Base-by-base conservation (phyloP, 2,113 vertebrate genomes). In the Engraulis encrasicolus region DNA sequence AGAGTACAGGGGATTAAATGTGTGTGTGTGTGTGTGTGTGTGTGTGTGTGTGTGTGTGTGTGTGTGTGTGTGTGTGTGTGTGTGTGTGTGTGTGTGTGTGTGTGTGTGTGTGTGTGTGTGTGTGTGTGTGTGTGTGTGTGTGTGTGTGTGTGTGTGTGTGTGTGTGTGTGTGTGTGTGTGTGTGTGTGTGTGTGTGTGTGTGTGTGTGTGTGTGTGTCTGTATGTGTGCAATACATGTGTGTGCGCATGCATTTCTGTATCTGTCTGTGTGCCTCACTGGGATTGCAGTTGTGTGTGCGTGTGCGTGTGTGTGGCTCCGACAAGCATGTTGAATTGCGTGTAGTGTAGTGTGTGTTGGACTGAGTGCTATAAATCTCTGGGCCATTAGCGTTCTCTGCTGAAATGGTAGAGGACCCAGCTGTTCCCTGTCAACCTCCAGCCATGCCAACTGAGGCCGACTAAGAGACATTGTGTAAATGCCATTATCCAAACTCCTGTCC, bases 311-410 rank as follows among this genome's bases (percentile, higher is more conserved):
- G 83, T 80, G 37, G 17, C 15, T 52, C 49, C 50, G 49, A n/a
- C n/a, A n/a, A 31, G 17, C 80, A 74, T 11, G 66, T 74, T 74
- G 37, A 54, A n/a, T n/a, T n/a, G n/a, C n/a, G n/a, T n/a, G n/a
- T n/a, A n/a, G n/a, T n/a, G n/a, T n/a, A n/a, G n/a, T n/a, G 50
- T 34, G 49, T 54, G 17, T 50, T 49, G 49, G n/a, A n/a, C n/a
- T n/a, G 48, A 78, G 87, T 88, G 87, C 86, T 90, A 89, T 92
- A 91, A 93, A 93, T 93, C 92, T 93, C 93, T 90, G 88, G 91
- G 91, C 91, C 92, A 92, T 93, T 93, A 94, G 91, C 88, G 90
- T 91, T 92, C 93, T 93, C 92, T 93, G 91, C 88, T 92, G 91
- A 91, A 93, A 91, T 92, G 85, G 91, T 89, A 91, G 87, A 90